These are phyloP conservation scores for Chironomus striatipennis DNA, from an alignment of 1,140 invertebrate species.

Conservation along the genomic window DNA sequence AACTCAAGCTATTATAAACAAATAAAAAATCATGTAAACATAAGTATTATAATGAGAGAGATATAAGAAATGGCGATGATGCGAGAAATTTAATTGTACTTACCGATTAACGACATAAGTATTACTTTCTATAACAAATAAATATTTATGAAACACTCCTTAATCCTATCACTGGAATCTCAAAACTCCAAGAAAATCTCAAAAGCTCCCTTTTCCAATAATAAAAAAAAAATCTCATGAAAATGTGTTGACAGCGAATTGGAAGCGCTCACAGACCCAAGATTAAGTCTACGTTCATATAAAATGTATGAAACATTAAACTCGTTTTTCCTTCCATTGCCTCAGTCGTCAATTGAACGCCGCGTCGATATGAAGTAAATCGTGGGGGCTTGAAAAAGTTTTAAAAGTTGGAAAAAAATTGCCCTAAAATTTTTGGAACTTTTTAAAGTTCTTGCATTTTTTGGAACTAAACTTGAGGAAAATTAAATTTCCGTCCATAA, in stretches of 20 bases:
- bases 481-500: neutral
- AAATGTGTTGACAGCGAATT: neutral
- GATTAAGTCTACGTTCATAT: neutral
- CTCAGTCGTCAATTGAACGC: slow-evolving; percentile 11
- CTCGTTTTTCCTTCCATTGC: slow-evolving; percentile 1
- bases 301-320: neutral
- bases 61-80: neutral
- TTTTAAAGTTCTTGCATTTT: neutral
- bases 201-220: neutral
- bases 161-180: too few relatives aligned
- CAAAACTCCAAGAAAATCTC: too few relatives aligned
- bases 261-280: neutral
- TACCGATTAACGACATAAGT: neutral
- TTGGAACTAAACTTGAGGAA: neutral
- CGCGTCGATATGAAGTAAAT: slow-evolving; percentile 12
- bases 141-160: too few relatives aligned
- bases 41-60: too few relatives aligned
- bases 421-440: neutral
- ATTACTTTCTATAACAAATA: too few relatives aligned
- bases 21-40: neutral
- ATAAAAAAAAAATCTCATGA: neutral
- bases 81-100: neutral
- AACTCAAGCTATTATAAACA: slow-evolving; percentile 1
- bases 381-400: neutral
- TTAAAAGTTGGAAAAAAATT: neutral